Base-by-base conservation (phyloP, 2,797 vertebrate species). In the Gallinago stenura region DNA sequence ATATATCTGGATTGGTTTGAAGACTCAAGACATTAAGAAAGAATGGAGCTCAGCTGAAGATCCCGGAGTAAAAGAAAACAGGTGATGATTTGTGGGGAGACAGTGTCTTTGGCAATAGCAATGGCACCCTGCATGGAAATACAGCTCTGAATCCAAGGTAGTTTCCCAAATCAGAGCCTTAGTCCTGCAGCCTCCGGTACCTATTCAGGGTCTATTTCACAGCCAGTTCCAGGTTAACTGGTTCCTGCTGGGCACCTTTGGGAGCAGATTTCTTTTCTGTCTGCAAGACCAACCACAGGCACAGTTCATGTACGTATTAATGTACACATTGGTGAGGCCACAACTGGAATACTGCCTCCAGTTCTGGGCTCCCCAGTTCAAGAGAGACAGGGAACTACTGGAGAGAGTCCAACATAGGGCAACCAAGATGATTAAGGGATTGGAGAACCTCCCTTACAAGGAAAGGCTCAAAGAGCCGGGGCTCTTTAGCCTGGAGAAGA, bases 1-100 rank as follows among this genome's bases (percentile, higher is more conserved):
- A 78, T 97, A 97, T 10, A 89, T 96, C 25, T 97, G 96, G 96
- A 86, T 95, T 84, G 73, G 16, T 28, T 15, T 0, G 13, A 33
- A 48, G 10, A 5, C 2, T 31, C 15, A 60, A 78, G 80, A 37
- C 37, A 37, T 37, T 37, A 37, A 37, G 37, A 37, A 37, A 37
- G 37, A 37, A 37, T 37, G 37, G 37, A 37, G 37, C 10, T 37
- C 37, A 5, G 37, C 37, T 37, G 37, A 37, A 37, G 37, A 37
- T 37, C 37, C 37, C 37, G 37, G 37, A 37, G 37, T 37, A 37
- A 37, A 37, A 37, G 37, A 37, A 37, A 37, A 37, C 37, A 37
- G 37, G 95, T 96, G 39, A 95, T 60, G 30, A 54, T 69, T 30
- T 77, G 21, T 6, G 12, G n/a, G 45, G 50, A 26, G 19, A 16